These are phyloP conservation scores for Centropus unirufus DNA, from an alignment of 2,113 vertebrate genomes.

Conservation along the genomic window DNA sequence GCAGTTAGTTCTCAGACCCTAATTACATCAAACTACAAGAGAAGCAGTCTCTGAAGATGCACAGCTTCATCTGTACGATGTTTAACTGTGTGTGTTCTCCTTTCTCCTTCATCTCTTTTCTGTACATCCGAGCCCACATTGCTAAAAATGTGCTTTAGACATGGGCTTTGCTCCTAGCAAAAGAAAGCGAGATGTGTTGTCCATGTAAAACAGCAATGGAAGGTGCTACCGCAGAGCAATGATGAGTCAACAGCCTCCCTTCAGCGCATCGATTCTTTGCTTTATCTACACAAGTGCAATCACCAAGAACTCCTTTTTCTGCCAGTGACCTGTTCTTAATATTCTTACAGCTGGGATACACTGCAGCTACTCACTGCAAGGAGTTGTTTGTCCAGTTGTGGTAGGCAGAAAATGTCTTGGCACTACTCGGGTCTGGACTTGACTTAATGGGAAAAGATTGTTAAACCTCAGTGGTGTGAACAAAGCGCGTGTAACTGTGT, in stretches of 20 bases:
- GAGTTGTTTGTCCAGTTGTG: neutral
- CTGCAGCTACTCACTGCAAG: neutral
- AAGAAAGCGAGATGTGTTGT: neutral
- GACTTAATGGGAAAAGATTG: neutral
- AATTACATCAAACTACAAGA: too few relatives aligned
- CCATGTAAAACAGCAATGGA: neutral
- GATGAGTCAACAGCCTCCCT: neutral
- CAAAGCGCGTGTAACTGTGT: neutral
- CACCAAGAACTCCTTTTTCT: neutral
- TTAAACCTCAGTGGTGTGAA: fast-evolving
- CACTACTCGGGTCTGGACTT: neutral
- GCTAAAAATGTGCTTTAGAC: neutral
- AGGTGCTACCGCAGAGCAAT: neutral
- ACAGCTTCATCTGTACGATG: neutral
- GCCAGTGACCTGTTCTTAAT: neutral
- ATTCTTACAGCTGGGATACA: neutral
- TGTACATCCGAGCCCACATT: fast-evolving
- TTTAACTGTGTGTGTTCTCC: neutral
- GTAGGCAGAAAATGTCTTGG: neutral
- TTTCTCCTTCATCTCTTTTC: neutral
- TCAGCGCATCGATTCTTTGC: neutral
- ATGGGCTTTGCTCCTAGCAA: neutral
- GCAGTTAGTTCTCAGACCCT: too few relatives aligned
- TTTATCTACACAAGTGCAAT: neutral
- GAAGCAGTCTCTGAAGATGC: neutral